phyloP scores from a whole-genome alignment of 2,113 vertebrate species.

The Myotis brandtii region DNA sequence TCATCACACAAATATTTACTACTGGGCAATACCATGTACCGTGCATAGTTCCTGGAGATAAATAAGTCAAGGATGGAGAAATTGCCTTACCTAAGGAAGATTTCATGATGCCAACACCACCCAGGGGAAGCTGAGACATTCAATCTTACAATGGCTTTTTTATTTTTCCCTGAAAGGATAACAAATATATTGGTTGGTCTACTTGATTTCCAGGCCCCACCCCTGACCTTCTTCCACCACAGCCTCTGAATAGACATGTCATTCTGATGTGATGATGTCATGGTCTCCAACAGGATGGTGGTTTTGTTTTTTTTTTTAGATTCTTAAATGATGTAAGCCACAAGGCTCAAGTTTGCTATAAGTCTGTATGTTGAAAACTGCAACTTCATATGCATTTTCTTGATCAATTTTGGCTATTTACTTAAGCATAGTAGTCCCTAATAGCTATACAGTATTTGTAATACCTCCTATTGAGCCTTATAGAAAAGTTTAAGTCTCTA shows the following conservation, averaged over 20 bases:
- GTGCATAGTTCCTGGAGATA: not conserved
- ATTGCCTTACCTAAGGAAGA: too few species aligned
- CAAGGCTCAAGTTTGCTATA: not conserved
- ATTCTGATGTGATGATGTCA: not conserved
- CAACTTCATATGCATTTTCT: not conserved
- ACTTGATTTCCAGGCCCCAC: not conserved
- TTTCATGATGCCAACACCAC: not conserved
- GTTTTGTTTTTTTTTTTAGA: not conserved
- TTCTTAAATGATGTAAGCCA: not conserved
- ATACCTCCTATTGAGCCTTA: not conserved
- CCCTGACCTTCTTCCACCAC: not conserved
- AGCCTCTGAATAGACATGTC: not conserved
- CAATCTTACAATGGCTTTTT: not conserved
- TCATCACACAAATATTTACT: not conserved
- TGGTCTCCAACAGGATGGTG: not conserved
- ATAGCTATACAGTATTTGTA: not conserved
- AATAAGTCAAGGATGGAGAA: not conserved
- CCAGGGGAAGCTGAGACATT: conserved; percentile 19
- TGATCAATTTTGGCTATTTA: conserved; percentile 20
- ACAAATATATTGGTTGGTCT: not conserved
- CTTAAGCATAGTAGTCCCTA: not conserved
- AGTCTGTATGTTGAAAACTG: not conserved
- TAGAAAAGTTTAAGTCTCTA: not conserved
- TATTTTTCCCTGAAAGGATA: not conserved
- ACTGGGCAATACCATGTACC: not conserved